Conservation (phyloP, 2,113 vertebrate species). For the Piliocolobus tephrosceles region DNA sequence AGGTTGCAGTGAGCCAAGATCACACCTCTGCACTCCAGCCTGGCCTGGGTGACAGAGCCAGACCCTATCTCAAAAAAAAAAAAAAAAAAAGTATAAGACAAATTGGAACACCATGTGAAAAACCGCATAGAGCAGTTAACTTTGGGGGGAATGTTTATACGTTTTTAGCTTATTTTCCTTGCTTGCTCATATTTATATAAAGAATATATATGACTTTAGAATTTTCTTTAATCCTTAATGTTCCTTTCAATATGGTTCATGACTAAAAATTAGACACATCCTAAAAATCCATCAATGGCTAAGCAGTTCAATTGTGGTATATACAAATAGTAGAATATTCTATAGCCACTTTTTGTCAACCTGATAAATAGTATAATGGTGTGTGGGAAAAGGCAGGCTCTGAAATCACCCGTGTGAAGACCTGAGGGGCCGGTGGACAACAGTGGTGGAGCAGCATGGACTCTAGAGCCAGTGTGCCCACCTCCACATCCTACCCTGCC, state of each 20-base stretch:
- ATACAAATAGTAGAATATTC: neutral
- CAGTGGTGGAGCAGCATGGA: neutral
- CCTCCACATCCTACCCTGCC: neutral
- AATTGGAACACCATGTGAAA: neutral
- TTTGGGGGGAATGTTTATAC: neutral
- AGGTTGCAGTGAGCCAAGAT: neutral
- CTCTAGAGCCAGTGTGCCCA: no score
- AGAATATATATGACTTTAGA: neutral
- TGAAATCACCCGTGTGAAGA: neutral
- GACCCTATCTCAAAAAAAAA: neutral
- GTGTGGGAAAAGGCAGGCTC: neutral
- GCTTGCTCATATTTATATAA: neutral
- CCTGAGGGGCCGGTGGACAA: rapidly evolving
- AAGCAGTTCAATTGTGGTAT: neutral
- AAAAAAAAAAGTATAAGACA: no score
- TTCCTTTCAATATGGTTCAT: neutral
- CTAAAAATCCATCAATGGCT: neutral
- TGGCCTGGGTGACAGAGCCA: neutral
- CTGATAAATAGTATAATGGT: neutral
- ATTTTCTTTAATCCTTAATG: neutral
- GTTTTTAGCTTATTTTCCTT: neutral
- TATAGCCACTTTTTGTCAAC: neutral
- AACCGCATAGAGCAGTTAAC: neutral
- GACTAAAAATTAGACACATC: neutral
- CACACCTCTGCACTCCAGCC: neutral